Conservation (phyloP, 2,888 invertebrate genomes). For the Parochlus steinenii region DNA sequence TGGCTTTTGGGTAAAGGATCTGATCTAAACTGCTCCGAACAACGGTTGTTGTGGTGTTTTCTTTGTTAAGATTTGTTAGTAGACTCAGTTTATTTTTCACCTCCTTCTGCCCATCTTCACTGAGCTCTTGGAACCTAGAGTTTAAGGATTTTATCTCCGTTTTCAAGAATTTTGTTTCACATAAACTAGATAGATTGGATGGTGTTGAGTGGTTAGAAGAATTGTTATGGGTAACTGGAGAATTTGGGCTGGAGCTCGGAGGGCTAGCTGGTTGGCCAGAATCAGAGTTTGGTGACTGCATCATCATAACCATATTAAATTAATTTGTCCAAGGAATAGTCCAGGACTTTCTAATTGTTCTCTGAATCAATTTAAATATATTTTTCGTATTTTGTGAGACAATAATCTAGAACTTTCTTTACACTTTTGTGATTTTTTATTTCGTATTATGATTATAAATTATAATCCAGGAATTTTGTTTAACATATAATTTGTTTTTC, state of each 20-base stretch:
- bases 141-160: not conserved
- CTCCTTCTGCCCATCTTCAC: slow-evolving; percentile 4
- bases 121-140: not conserved
- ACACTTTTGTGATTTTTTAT: no score
- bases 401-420: no score
- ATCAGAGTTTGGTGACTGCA: slow-evolving; percentile 23
- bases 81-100: slow-evolving; percentile 10
- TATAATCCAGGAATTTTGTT: no score
- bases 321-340: no score
- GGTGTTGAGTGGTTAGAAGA: slow-evolving; percentile 4
- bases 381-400: no score
- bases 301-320: slow-evolving; percentile 33
- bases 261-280: slow-evolving; percentile 24
- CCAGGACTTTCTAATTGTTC: no score
- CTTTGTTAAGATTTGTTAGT: slow-evolving; percentile 10
- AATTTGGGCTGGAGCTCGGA: slow-evolving; percentile 25
- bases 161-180: slow-evolving; percentile 7
- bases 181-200: slow-evolving; percentile 4
- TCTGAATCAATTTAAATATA: no score
- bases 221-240: slow-evolving; percentile 18
- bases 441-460: no score
- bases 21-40: slow-evolving; percentile 11
- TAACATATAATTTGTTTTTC: no score
- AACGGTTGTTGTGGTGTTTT: slow-evolving; percentile 7
- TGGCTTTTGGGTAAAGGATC: slow-evolving; percentile 9